Evolutionary conservation across 2,797 vertebrate species (phyloP), one percentile per base, ranked within the genome.

Genomic region (Lithobates sylvaticus): DNA sequence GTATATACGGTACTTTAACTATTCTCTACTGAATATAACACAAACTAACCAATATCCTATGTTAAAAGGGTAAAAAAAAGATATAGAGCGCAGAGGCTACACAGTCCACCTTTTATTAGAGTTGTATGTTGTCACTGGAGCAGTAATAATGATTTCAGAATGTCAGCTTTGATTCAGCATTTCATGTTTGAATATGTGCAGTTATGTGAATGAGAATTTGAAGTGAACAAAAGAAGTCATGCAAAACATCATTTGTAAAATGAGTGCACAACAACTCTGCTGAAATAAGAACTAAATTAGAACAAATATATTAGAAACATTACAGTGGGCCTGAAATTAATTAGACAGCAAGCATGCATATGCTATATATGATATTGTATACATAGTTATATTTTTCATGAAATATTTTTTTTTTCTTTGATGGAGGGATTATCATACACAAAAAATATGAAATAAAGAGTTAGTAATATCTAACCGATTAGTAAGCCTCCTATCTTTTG

Each of bases 91-190:
- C 21, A 61, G 23, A 61, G 50, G 54, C 21, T 61, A 23, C 50
- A 16, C 54, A 21, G 54, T 21, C 21, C 21, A 18, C 21, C 2
- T 21, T 58, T 58, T 61, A 61, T 61, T 9, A 32, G 65, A 39
- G 50, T 36, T 73, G 68, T 65, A 34, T 61, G 47, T 34, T 44
- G 72, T 7, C 64, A 75, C 74, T 61, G 44, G 16, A 86, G 72
- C 84, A 61, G 47, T 76, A 70, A 39, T 39, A 39, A 81, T 76
- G 64, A 86, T 76, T 61, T 82, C 18, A 69, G 44, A 42, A 86
- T 76, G 84, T 71, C 78, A 81, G 73, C 70, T 72, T 81, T 81
- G 84, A 86, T 86, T 86, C 84, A 81, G 78, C 77, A 73, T 74
- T 85, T 75, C 39, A 70, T 69, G 26, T 78, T 69, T 84, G 36